phyloP scores from a whole-genome alignment of 2,797 vertebrate species.

The Pangasius larnaudii region DNA sequence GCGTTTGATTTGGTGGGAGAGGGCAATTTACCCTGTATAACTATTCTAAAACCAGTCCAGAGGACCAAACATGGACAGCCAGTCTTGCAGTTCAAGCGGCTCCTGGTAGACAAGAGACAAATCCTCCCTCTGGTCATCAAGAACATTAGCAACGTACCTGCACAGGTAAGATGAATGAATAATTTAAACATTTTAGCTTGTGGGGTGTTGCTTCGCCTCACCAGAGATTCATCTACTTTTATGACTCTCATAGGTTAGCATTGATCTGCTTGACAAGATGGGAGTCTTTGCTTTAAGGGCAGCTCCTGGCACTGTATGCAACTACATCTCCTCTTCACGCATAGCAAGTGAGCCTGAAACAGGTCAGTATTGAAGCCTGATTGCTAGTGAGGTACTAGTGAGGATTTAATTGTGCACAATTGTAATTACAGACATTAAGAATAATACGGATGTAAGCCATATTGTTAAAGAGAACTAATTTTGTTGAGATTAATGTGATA shows the following conservation, averaged over 20 bases:
- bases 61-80: constrained; percentile 72
- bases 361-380: constrained; percentile 62
- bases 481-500: neutral
- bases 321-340: constrained; percentile 62
- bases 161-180: constrained; percentile 62
- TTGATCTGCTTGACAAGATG: constrained; percentile 78
- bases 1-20: constrained; percentile 82
- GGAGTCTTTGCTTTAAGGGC: constrained; percentile 78
- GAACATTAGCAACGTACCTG: constrained; percentile 77
- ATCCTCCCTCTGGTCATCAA: constrained; percentile 78
- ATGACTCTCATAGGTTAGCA: constrained; percentile 74
- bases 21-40: constrained; percentile 83
- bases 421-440: neutral
- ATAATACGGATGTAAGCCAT: neutral
- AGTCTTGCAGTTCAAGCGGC: constrained; percentile 81
- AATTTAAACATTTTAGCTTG: neutral
- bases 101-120: constrained; percentile 71
- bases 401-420: neutral
- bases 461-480: neutral
- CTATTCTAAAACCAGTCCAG: constrained; percentile 75
- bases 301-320: constrained; percentile 65
- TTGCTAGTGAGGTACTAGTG: neutral
- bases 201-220: neutral
- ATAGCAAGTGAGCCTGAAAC: constrained; percentile 50
- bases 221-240: neutral